These are phyloP conservation scores for Chymomyza caudatula DNA, from an alignment of 2,888 invertebrate genomes.

Conservation along the genomic window DNA sequence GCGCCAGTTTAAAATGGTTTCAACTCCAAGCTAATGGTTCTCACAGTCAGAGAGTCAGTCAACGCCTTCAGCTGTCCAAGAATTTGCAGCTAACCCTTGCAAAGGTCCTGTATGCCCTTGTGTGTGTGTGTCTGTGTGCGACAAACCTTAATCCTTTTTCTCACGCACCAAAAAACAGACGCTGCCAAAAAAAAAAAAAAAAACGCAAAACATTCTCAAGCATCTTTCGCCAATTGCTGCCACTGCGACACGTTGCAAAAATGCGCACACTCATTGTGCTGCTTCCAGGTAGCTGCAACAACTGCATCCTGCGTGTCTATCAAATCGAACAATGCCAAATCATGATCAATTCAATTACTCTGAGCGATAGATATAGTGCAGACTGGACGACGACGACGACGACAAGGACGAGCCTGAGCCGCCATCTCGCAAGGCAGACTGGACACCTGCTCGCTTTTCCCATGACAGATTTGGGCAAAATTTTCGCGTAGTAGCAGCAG, in stretches of 20 bases:
- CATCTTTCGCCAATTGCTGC: constrained; percentile 28
- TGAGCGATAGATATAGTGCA: constrained; percentile 34
- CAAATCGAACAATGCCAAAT: constrained; percentile 63
- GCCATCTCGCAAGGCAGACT: no score
- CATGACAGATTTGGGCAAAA: constrained; percentile 47
- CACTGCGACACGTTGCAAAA: constrained; percentile 65
- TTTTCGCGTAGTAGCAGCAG: constrained; percentile 29
- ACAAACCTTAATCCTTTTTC: constrained; percentile 66
- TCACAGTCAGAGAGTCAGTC: background rate
- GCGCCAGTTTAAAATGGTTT: background rate
- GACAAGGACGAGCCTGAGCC: constrained; percentile 10
- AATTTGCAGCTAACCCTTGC: background rate
- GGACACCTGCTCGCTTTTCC: constrained; percentile 71
- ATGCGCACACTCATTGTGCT: constrained; percentile 61
- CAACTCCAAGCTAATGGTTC: background rate
- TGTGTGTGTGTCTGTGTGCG: constrained; percentile 27
- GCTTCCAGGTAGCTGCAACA: constrained; percentile 39
- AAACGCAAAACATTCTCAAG: constrained; percentile 41
- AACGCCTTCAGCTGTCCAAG: constrained; percentile 17
- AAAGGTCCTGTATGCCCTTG: background rate
- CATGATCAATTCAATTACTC: constrained; percentile 74
- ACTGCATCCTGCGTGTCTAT: constrained; percentile 47
- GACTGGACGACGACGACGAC: constrained; percentile 29
- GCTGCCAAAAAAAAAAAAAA: constrained; percentile 29
- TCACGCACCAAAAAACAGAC: constrained; percentile 66